Conservation (phyloP, 2,888 invertebrate species). For the Eledona agricola region DNA sequence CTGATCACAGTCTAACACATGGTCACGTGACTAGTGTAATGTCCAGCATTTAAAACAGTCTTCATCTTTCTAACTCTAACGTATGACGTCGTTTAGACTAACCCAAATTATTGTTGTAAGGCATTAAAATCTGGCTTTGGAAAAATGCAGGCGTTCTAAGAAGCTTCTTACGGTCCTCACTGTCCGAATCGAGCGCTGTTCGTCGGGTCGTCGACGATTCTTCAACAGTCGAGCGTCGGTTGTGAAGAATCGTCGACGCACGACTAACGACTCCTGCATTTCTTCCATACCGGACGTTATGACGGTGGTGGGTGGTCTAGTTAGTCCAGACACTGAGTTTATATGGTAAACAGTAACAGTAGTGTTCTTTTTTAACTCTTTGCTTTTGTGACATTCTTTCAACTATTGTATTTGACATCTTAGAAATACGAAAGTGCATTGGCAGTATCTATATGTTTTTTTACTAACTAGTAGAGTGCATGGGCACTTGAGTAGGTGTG, state of each 20-base stretch:
- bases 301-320: too few relatives aligned
- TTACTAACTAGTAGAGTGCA: conserved; percentile 65
- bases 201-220: too few relatives aligned
- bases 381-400: conserved; percentile 1
- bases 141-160: conserved; percentile 36
- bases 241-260: too few relatives aligned
- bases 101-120: conserved; percentile 34
- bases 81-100: conserved; percentile 37
- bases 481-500: conserved; percentile 68
- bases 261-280: conserved; percentile 29
- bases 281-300: conserved; percentile 20
- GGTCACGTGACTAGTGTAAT: conserved; percentile 64
- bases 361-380: conserved; percentile 9
- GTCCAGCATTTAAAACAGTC: conserved; percentile 56
- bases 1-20: conserved; percentile 63
- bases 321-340: conserved; percentile 29
- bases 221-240: too few relatives aligned
- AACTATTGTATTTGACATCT: conserved; percentile 26
- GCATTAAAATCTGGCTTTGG: conserved; percentile 28
- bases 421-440: conserved; percentile 33
- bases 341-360: conserved; percentile 20
- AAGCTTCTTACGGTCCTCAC: conserved; percentile 23
- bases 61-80: conserved; percentile 56
- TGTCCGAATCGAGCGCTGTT: conserved; percentile 4
- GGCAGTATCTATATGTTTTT: conserved; percentile 44